phyloP scores from a whole-genome alignment of 2,113 vertebrate species.

The Oreochromis aureus region DNA sequence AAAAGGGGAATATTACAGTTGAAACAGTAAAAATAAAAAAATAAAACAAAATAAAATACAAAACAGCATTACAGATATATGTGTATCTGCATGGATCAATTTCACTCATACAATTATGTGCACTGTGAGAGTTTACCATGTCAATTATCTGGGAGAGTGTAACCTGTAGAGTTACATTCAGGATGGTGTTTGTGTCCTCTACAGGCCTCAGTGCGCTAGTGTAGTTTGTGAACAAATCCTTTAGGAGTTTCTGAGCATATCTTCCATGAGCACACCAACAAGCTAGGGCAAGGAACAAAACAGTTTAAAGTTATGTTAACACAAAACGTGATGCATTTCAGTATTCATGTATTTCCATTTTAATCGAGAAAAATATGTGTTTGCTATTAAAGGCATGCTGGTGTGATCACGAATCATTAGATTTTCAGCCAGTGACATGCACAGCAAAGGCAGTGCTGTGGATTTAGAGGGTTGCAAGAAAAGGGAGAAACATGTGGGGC shows the following conservation, averaged over 20 bases:
- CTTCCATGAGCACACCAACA: constrained; percentile 75
- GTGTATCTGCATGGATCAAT: neutral
- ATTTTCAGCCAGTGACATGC: neutral
- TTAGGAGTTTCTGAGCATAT: constrained; percentile 81
- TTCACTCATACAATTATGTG: neutral
- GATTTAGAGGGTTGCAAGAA: neutral
- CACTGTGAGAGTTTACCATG: constrained; percentile 76
- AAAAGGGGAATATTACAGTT: neutral
- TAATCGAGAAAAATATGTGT: neutral
- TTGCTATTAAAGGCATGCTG: neutral
- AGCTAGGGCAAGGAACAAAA: constrained; percentile 49
- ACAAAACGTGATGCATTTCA: neutral
- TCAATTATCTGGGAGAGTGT: constrained; percentile 91
- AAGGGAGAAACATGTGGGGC: neutral
- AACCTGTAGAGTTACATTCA: constrained; percentile 87
- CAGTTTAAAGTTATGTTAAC: neutral
- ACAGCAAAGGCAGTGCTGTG: neutral
- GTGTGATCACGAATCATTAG: neutral
- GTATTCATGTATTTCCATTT: neutral
- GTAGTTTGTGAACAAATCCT: constrained; percentile 83
- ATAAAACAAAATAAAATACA: neutral
- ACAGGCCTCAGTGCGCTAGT: constrained; percentile 84
- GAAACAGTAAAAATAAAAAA: neutral
- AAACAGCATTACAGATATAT: neutral
- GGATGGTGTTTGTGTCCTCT: constrained; percentile 80